These are phyloP conservation scores for Athalia circularis DNA, from an alignment of 2,888 invertebrate genomes.

Conservation along the genomic window DNA sequence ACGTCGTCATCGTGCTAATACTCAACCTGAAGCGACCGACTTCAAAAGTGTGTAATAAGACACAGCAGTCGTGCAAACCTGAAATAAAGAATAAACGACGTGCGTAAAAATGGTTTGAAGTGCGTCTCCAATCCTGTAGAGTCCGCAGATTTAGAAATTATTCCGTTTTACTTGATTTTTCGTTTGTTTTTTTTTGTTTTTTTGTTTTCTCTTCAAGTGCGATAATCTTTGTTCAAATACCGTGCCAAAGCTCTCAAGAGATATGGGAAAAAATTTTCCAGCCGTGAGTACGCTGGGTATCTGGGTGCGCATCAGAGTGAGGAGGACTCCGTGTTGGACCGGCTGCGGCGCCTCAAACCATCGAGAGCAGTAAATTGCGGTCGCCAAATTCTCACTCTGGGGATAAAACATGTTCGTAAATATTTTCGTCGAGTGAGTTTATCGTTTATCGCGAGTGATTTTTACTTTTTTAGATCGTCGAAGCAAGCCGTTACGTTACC, in stretches of 20 bases:
- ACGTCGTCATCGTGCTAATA: no score
- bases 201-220: not conserved
- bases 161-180: not conserved
- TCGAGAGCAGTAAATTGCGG: not conserved
- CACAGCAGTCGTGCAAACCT: not conserved
- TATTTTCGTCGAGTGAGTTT: not conserved
- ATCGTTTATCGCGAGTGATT: not conserved
- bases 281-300: not conserved
- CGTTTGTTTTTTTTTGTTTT: not conserved
- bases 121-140: no score
- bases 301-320: not conserved
- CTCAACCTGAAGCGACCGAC: not conserved
- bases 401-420: not conserved
- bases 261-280: not conserved
- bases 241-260: not conserved
- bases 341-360: not conserved
- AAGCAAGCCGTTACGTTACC: not conserved
- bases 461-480: not conserved
- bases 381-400: not conserved
- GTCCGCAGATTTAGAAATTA: not conserved
- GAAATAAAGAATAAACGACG: not conserved
- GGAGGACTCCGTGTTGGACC: not conserved
- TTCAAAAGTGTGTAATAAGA: slow-evolving; percentile 11
- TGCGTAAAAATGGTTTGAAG: not conserved
- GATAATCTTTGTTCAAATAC: not conserved